Conservation (phyloP, 2,888 invertebrate species). For the Pardosa pseudoannulata region DNA sequence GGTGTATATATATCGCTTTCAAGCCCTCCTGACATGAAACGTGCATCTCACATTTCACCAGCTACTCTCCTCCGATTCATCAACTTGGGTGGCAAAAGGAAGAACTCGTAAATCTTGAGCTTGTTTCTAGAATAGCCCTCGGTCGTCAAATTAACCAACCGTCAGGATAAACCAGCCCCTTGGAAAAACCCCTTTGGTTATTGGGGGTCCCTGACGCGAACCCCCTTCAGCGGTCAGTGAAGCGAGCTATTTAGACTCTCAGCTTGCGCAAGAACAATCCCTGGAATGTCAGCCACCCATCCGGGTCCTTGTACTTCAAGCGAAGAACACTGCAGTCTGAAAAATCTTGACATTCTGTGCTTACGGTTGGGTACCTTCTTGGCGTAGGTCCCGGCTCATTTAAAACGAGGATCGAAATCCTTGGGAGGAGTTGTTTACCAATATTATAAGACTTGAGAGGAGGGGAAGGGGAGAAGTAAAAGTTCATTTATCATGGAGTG, state of each 20-base stretch:
- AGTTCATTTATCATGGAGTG: background rate
- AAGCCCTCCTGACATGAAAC: no score
- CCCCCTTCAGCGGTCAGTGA: background rate
- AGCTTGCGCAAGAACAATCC: background rate
- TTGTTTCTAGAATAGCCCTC: background rate
- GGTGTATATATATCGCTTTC: no score
- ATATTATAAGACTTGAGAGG: background rate
- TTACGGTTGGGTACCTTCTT: background rate
- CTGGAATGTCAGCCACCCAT: constrained; percentile 16
- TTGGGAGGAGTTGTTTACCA: background rate
- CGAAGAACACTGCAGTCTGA: background rate
- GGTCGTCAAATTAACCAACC: no score
- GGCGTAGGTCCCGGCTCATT: constrained; percentile 22
- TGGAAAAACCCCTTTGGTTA: no score
- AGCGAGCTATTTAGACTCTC: background rate
- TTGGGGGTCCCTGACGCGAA: no score
- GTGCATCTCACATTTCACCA: background rate
- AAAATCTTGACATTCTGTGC: background rate
- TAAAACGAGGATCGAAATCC: background rate
- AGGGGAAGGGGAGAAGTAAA: background rate
- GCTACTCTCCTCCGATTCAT: background rate
- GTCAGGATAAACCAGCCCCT: no score
- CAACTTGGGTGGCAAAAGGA: background rate
- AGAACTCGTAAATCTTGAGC: background rate
- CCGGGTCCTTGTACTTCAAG: background rate